Evolutionary conservation across 35 echinoderm and acorn worm genomes (phyloP).

Genomic region (Antedon bifida): DNA sequence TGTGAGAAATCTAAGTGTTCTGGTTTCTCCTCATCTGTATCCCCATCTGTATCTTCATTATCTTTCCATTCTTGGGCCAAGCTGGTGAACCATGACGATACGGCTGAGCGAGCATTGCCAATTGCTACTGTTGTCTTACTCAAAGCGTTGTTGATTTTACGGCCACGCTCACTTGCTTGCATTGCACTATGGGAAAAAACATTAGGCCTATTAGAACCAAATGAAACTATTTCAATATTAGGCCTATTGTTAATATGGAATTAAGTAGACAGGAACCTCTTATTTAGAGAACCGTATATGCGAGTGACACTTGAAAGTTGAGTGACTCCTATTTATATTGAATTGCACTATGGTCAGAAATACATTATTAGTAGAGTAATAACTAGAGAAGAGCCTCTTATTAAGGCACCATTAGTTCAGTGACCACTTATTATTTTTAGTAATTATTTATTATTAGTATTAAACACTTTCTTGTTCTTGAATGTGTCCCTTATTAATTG

Average conservation of each 20-base stretch:
- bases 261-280: no score
- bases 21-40: neutral
- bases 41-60: slow-evolving; percentile 42
- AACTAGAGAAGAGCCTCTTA: no score
- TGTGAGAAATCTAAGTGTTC: neutral
- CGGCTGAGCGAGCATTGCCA: slow-evolving; percentile 56
- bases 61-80: slow-evolving; percentile 45
- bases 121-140: slow-evolving; percentile 52
- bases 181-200: slow-evolving; percentile 56
- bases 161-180: slow-evolving; percentile 86
- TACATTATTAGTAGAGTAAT: no score
- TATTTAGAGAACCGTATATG: no score
- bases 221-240: neutral
- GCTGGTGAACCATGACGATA: slow-evolving; percentile 74
- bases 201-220: neutral
- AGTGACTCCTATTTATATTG: no score
- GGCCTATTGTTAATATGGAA: neutral
- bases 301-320: no score
- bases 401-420: no score
- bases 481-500: no score
- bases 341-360: no score
- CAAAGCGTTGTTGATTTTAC: slow-evolving; percentile 81
- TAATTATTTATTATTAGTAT: no score
- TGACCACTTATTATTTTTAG: no score
- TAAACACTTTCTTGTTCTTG: no score